Conservation (phyloP, 2,113 vertebrate genomes). For the Clarias gariepinus region DNA sequence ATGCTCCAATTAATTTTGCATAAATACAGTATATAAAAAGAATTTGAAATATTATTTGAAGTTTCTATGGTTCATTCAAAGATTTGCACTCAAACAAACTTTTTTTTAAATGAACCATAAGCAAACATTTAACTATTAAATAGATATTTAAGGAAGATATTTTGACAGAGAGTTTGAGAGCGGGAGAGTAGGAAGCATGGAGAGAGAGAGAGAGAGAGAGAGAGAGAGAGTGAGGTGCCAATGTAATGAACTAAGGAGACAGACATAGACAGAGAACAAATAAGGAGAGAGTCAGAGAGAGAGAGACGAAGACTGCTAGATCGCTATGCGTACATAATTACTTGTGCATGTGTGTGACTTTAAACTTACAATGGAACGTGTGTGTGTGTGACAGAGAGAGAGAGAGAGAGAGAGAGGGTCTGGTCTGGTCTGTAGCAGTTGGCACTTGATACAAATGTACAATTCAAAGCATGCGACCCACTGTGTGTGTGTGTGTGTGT, state of each 20-base stretch:
- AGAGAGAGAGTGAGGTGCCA: neutral
- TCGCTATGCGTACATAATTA: conserved; percentile 13
- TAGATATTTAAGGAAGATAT: neutral
- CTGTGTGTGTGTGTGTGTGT: conserved; percentile 58
- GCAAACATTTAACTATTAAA: neutral
- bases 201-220: neutral
- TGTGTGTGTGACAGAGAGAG: conserved; percentile 51
- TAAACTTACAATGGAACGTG: conserved; percentile 41
- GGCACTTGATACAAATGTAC: conserved; percentile 70
- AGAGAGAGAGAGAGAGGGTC: conserved; percentile 52
- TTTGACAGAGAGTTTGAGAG: neutral
- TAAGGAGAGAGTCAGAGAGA: conserved; percentile 34
- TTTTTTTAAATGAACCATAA: neutral
- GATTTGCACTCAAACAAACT: too few species aligned
- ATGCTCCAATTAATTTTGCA: too few species aligned
- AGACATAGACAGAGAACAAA: conserved; percentile 52
- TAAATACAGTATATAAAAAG: neutral
- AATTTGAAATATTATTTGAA: neutral
- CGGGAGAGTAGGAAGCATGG: conserved; percentile 14
- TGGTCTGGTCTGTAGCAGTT: conserved; percentile 72
- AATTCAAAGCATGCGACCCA: conserved; percentile 75
- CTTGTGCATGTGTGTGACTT: conserved; percentile 28
- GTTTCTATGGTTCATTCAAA: neutral
- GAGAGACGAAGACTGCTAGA: conserved; percentile 22
- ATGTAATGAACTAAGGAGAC: conserved; percentile 9